Base-by-base conservation (phyloP, 30 jellyfish, hydroid and myxozoan genomes). In the Aurelia sp. region DNA sequence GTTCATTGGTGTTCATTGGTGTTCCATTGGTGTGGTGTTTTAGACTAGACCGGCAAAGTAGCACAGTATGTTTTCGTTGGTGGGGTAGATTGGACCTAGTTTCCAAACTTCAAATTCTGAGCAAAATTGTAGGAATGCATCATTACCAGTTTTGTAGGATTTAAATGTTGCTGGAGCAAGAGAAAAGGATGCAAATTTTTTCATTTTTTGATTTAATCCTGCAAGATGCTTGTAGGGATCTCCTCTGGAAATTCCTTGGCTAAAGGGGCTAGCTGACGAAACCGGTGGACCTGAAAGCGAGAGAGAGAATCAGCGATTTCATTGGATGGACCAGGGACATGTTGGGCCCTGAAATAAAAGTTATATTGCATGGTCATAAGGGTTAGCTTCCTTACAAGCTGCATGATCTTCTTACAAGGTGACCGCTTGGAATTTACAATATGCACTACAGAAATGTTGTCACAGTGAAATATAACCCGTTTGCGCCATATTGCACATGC, bases 401-500 rank as follows among this genome's bases (percentile, higher is more conserved):
- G 35, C 72, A 66, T 66, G 5, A 76, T 17, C 12, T 76, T 59
- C 13, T 60, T 65, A 13, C 60, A 65, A 27, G 31, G 57, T 65
- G 72, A 80, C 11, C 72, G 40, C 11, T 74, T 47, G 2, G 33
- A 31, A 22, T 63, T 62, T 5, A 80, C 33, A 13, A 27, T n/a
- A 10, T 17, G 33, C 24, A 80, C 90, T 7, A 80, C 90, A 40
- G 90, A 47, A 33, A 33, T n/a, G 48, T 80, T 80, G 68, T 64
- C 81, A 30, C 90, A 63, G n/a, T 61, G 19, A 57, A 80, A 80
- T 18, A 61, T 51, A 38, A 80, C 41, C 30, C 76, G 84, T 38
- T 67, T 68, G 40, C 71, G 65, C 91, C 91, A 67, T 9, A 69
- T 30, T 27, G n/a, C 72, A 55, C 83, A 63, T 18, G 91, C 91